Conservation (phyloP, 2,797 vertebrate genomes). For the Propithecus deckenii region DNA sequence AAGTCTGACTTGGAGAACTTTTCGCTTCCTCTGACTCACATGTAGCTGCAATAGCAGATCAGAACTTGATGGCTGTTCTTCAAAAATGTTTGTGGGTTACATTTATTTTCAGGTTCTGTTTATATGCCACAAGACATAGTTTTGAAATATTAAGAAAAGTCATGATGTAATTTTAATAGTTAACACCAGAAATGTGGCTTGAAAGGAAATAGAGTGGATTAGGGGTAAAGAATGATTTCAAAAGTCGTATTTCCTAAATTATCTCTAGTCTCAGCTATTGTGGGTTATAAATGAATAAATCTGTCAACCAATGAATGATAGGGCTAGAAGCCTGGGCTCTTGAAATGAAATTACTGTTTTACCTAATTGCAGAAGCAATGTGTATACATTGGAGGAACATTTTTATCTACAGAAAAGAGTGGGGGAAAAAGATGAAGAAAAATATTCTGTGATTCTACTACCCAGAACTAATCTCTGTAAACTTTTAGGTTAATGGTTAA, state of each 20-base stretch:
- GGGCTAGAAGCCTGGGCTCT: not conserved
- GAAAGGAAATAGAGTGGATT: not conserved
- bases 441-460: not conserved
- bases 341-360: not conserved
- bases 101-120: slow-evolving; percentile 5
- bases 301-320: not conserved
- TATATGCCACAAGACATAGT: not conserved
- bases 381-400: not conserved
- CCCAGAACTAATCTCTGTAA: not conserved
- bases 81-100: not conserved
- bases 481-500: not conserved
- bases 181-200: not conserved
- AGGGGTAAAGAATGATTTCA: not conserved
- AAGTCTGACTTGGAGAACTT: not conserved
- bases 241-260: not conserved
- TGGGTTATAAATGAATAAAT: not conserved
- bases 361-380: not conserved
- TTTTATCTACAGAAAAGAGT: not conserved
- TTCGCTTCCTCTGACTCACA: not conserved
- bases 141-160: slow-evolving; percentile 43
- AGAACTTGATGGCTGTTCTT: not conserved
- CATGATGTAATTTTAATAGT: slow-evolving; percentile 24
- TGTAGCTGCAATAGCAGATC: not conserved
- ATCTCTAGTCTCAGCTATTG: not conserved
- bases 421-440: not conserved